Percentiles rank a stretch among this genome's conserved stretches.
phyloP scores from a whole-genome alignment of 2,797 vertebrate species.

The Muraenolepis orangiensis region DNA sequence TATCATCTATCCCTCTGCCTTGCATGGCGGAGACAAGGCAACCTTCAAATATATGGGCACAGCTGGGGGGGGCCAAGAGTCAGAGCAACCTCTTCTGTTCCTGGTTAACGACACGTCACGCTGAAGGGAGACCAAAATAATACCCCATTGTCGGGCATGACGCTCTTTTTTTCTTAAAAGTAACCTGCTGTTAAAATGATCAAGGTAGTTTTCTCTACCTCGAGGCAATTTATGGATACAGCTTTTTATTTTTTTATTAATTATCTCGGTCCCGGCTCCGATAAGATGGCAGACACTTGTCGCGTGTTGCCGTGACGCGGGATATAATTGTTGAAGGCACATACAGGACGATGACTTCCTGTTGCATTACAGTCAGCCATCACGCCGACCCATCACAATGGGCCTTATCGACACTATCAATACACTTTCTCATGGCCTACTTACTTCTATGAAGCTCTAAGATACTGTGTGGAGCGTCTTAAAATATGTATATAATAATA shows the following conservation, averaged over 20 bases:
- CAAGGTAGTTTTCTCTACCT: not conserved
- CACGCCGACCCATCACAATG: not conserved
- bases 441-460: not conserved
- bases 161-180: not conserved
- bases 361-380: not conserved
- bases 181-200: not conserved
- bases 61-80: not conserved
- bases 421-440: not conserved
- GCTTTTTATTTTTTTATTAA: not conserved
- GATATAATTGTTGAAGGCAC: not conserved
- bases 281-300: no score
- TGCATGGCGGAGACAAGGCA: not conserved
- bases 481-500: no score
- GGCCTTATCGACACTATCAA: not conserved
- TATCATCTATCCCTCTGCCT: not conserved
- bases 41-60: not conserved
- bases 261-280: no score
- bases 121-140: not conserved
- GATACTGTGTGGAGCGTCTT: not conserved
- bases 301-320: not conserved
- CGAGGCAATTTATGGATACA: not conserved
- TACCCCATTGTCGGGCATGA: not conserved
- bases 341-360: not conserved
- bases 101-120: not conserved
- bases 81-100: not conserved